Evolutionary conservation across 1,140 invertebrate species (phyloP).

Genomic region (Halictus rubicundus): DNA sequence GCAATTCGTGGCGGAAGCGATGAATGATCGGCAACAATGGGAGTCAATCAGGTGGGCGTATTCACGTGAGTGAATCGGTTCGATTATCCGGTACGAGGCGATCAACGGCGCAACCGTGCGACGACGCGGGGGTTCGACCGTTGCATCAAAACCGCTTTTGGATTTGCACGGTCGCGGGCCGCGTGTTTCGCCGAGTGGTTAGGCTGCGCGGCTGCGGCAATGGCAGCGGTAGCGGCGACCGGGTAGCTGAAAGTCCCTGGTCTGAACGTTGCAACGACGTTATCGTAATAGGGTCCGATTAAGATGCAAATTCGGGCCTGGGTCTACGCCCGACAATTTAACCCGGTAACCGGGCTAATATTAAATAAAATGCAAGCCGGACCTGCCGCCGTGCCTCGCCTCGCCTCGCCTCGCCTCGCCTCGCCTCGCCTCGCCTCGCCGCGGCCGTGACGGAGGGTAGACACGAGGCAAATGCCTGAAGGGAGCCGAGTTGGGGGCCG

Average conservation of each 20-base stretch:
- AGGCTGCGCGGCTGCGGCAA: slow-evolving; percentile 34
- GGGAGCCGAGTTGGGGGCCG: slow-evolving; percentile 27
- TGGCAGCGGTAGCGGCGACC: neutral
- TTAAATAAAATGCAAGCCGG: slow-evolving; percentile 71
- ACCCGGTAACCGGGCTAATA: slow-evolving; percentile 72
- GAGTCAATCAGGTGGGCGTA: slow-evolving; percentile 76
- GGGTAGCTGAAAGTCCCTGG: slow-evolving; percentile 11
- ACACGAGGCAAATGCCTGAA: neutral
- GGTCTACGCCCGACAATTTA: slow-evolving; percentile 72
- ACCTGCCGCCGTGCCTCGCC: neutral
- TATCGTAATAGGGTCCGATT: slow-evolving; percentile 77
- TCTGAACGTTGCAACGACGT: slow-evolving; percentile 69
- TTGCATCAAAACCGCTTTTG: slow-evolving; percentile 56
- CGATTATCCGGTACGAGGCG: slow-evolving; percentile 71
- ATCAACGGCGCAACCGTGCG: slow-evolving; percentile 53
- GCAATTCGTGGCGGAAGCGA: slow-evolving; percentile 65
- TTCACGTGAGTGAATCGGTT: slow-evolving; percentile 73
- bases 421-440: neutral
- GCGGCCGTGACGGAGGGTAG: neutral
- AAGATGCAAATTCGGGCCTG: slow-evolving; percentile 77
- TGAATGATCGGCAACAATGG: slow-evolving; percentile 75
- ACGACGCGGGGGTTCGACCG: neutral
- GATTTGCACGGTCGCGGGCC: slow-evolving; percentile 25
- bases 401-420: neutral
- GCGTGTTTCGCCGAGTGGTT: slow-evolving; percentile 44